Base-by-base conservation (phyloP, 2,888 invertebrate genomes). In the Cistogaster globosa region DNA sequence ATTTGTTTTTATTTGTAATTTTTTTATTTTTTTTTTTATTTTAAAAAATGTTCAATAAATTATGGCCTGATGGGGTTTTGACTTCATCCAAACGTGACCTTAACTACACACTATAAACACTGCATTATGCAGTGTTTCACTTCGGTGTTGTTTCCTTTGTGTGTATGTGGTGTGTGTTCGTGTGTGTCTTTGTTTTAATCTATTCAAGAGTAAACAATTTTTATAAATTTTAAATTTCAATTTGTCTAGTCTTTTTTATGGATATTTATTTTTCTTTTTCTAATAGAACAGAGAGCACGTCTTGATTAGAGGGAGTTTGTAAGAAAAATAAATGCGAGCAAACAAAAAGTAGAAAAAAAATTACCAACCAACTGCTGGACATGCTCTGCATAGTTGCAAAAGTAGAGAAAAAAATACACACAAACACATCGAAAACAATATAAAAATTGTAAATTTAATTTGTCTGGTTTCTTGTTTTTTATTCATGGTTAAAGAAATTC, bases 241-340 rank as follows among this genome's bases (percentile, higher is more conserved):
- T 85, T 85, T 85, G 85, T 85, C 85, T 85, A 75, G 82, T 85
- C 85, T 82, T 58, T 85, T 85, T 82, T 85, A 82, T 82, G 71
- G 63, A 48, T 75, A 71, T 69, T 79, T 82, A 83, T 83, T 77
- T 77, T 71, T 76, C 76, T 82, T 53, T 83, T 83, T 71, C 71
- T 77, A n/a, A 12, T 12, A 45, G 42, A 72, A 69, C 26, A 71
- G 65, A 57, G 67, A 67, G 82, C 82, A 83, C 82, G 76, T 83
- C 82, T 71, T 83, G 76, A 77, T 83, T 83, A 71, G 71, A 83
- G 74, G 58, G 67, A 67, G 77, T 78, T 65, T 0, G 18, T 45
- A 71, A 58, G 53, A 26, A 9, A 45, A 58, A 76, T 5, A 62
- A 48, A 32, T 9, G 0, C 8, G 11, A 45, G 20, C 26, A 45